Conservation (phyloP, 2,888 invertebrate genomes). For the Syrista parreyssii region DNA sequence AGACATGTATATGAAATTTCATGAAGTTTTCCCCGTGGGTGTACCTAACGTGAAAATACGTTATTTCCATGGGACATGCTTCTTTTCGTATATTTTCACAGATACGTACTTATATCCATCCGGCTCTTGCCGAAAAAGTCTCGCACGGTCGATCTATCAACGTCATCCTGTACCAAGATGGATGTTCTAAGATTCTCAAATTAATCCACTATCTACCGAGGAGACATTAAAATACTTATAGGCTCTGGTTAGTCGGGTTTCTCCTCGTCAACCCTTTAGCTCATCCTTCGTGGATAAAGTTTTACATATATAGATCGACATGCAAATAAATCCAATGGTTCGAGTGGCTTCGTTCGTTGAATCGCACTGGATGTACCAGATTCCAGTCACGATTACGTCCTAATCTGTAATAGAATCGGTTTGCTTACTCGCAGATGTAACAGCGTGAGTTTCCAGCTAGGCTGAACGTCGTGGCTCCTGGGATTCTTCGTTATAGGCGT, state of each 20-base stretch:
- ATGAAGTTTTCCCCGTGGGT: background rate
- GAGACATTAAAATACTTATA: background rate
- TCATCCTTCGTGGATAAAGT: background rate
- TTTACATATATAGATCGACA: background rate
- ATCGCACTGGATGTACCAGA: slow-evolving; percentile 31
- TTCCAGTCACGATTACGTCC: slow-evolving; percentile 30
- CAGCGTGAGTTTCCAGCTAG: background rate
- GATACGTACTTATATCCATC: background rate
- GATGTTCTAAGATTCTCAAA: slow-evolving; percentile 18
- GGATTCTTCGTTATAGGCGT: background rate
- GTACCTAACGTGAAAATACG: background rate
- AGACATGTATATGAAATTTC: background rate
- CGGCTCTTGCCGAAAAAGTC: slow-evolving; percentile 1
- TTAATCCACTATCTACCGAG: slow-evolving; percentile 2
- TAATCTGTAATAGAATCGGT: slow-evolving; percentile 53
- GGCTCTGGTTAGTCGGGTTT: background rate
- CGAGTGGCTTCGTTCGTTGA: slow-evolving; percentile 5
- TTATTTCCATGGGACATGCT: background rate
- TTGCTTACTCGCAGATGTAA: slow-evolving; percentile 16
- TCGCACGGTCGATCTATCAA: slow-evolving; percentile 18
- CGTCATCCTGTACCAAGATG: slow-evolving; percentile 24
- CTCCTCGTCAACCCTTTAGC: background rate
- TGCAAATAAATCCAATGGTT: background rate
- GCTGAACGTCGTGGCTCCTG: background rate
- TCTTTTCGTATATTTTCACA: background rate